Evolutionary conservation across 2,797 vertebrate genomes (phyloP), one percentile per base, ranked within the genome.

Genomic region (Phylloscopus collybita): DNA sequence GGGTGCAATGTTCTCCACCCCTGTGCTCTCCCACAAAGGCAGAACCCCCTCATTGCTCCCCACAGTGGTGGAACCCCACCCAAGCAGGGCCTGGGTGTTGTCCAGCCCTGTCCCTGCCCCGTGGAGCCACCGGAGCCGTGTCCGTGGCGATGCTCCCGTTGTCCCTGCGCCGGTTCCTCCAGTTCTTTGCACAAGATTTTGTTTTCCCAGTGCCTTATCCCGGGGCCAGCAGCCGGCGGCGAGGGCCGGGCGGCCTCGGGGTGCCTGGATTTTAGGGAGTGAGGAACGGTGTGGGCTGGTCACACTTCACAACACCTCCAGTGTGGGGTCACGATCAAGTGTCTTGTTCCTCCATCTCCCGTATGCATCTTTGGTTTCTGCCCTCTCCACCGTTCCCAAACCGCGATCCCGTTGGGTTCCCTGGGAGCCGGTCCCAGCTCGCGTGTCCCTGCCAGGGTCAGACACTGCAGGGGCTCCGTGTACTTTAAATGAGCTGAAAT

Each of bases 401-500:
- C 32, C 49, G 4, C 3, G 34, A 40, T 17, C 69, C 34, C 10
- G 5, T 16, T 22, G 86, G 78, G 34, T 49, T 60, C 47, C 57
- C 80, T 6, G 29, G 74, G 36, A 82, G 74, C 50, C 34, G 21
- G 17, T 74, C 10, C 91, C 51, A 64, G 67, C 82, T 57, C 34
- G 0, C 42, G 66, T 64, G 72, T 62, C 50, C 85, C 38, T 89
- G 93, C 26, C 60, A 51, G 5, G 86, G 70, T 66, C 34, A 2
- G 18, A 11, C 64, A 5, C 76, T 38, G 62, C 34, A 83, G 79
- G 65, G 12, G 13, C 15, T 90, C 11, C 5, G 51, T 97, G 97
- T 98, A 96, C 98, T 98, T 98, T 51, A 78, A 83, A 89, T 92
- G 98, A 98, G 98, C 98, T 99, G 96, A 98, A 98, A 98, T 98